Conservation (phyloP, 2,797 vertebrate genomes). For the Enteromius unitaeniatus region DNA sequence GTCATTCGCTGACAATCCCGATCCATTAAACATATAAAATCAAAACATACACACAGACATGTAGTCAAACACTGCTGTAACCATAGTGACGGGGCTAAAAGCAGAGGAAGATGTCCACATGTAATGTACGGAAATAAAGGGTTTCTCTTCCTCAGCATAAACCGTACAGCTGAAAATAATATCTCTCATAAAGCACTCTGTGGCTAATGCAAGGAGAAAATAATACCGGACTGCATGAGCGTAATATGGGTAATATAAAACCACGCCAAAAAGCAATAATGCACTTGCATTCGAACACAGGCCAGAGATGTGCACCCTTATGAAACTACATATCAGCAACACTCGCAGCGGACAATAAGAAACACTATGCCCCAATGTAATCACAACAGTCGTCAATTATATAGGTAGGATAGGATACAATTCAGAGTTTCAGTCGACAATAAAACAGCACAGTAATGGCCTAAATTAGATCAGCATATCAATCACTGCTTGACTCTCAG, state of each 20-base stretch:
- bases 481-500: background rate
- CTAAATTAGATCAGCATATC: slow-evolving; percentile 1
- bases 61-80: slow-evolving; percentile 55
- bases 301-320: background rate
- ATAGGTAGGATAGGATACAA: no score
- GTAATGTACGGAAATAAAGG: slow-evolving; percentile 61
- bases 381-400: background rate
- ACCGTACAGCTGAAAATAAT: slow-evolving; percentile 48
- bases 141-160: slow-evolving; percentile 45
- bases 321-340: slow-evolving; percentile 24
- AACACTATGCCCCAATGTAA: background rate
- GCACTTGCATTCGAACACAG: slow-evolving; percentile 12
- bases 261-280: slow-evolving; percentile 30
- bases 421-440: background rate
- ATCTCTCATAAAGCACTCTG: slow-evolving; percentile 51
- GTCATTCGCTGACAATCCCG: slow-evolving; percentile 1
- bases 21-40: slow-evolving; percentile 24
- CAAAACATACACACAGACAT: slow-evolving; percentile 18
- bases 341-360: background rate
- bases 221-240: slow-evolving; percentile 17
- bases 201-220: slow-evolving; percentile 44
- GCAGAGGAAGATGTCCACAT: slow-evolving; percentile 59
- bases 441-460: background rate
- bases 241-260: slow-evolving; percentile 27
- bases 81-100: slow-evolving; percentile 62